Percentiles rank a stretch among this genome's conserved stretches.
phyloP scores from a whole-genome alignment of 2,113 vertebrate species.

The Mus spicilegus region DNA sequence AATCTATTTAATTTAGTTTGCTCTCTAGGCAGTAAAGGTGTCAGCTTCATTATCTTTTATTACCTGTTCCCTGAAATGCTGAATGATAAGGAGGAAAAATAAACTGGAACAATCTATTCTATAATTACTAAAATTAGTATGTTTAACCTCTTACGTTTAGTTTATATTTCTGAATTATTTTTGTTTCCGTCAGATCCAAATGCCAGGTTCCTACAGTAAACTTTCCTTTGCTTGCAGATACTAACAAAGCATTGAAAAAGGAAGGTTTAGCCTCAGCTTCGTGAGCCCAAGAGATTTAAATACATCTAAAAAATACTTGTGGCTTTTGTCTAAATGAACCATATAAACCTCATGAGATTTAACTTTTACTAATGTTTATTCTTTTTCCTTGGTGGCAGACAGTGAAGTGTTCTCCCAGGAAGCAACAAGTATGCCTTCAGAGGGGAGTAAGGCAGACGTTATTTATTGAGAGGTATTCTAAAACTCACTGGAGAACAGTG shows the following conservation, averaged over 20 bases:
- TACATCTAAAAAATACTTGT: conserved; percentile 48
- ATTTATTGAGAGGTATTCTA: conserved; percentile 59
- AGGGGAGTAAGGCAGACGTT: conserved; percentile 33
- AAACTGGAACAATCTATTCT: conserved; percentile 45
- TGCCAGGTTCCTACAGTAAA: neutral
- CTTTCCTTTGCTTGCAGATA: neutral
- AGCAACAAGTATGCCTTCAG: conserved; percentile 45
- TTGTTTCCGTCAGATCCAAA: neutral
- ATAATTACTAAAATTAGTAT: conserved; percentile 29
- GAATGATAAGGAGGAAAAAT: conserved; percentile 2
- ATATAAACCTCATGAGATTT: conserved; percentile 47
- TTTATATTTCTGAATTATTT: conserved; percentile 39
- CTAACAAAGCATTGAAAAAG: neutral
- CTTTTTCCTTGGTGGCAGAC: conserved; percentile 30
- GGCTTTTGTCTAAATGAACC: conserved; percentile 53
- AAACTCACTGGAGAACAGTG: neutral
- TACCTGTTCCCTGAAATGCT: neutral
- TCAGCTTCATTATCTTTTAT: neutral
- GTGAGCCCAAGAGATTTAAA: conserved; percentile 48
- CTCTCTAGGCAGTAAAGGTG: neutral
- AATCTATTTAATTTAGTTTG: conserved; percentile 46
- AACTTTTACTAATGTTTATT: conserved; percentile 62
- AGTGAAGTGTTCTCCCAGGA: conserved; percentile 1
- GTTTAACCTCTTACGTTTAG: neutral
- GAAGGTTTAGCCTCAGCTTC: neutral